Conservation (phyloP, 2,113 vertebrate genomes). For the Sphaerodactylus townsendi region DNA sequence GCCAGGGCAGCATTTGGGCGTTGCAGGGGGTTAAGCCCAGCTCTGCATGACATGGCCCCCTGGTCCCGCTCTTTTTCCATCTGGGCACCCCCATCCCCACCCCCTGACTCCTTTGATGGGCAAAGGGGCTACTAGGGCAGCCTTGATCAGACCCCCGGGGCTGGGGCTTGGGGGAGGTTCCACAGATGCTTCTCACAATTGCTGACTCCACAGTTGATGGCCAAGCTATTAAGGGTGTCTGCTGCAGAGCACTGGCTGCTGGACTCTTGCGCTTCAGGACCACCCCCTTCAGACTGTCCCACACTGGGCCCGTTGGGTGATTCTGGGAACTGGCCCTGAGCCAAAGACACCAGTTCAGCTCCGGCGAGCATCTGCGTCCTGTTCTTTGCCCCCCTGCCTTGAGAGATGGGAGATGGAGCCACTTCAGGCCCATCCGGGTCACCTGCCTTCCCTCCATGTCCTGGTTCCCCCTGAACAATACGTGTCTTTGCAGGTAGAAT, state of each 20-base stretch:
- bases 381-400: background rate
- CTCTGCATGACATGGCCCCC: constrained; percentile 24
- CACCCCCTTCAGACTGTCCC: no score
- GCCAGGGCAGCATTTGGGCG: background rate
- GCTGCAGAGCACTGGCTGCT: no score
- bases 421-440: background rate
- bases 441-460: background rate
- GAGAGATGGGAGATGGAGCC: no score
- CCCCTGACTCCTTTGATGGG: no score
- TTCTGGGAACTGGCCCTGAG: no score
- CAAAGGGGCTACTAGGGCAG: background rate
- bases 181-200: background rate
- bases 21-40: constrained; percentile 25
- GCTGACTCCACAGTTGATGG: background rate
- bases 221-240: no score
- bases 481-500: constrained; percentile 21
- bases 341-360: background rate
- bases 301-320: no score
- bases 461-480: rapidly evolving
- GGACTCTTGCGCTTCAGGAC: no score
- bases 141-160: background rate
- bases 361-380: background rate
- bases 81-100: background rate
- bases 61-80: constrained; percentile 39
- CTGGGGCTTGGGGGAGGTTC: background rate